Conservation (phyloP, 2,113 vertebrate genomes). For the Proteles cristata region DNA sequence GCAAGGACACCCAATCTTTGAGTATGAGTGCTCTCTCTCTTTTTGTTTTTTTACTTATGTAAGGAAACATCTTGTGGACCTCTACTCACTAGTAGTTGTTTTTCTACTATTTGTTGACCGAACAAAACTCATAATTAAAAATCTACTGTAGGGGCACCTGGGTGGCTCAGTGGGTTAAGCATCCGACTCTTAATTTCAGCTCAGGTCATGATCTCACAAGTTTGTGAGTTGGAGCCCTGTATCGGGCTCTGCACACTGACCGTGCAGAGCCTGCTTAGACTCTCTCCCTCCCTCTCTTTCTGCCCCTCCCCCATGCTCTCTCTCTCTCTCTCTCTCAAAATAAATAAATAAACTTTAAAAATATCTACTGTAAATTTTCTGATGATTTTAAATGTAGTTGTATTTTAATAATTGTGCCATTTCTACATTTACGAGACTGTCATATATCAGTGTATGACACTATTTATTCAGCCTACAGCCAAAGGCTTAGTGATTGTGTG, state of each 20-base stretch:
- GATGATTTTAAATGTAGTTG: background rate
- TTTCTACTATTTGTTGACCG: background rate
- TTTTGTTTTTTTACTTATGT: background rate
- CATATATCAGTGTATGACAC: background rate
- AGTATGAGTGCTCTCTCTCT: background rate
- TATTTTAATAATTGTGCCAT: background rate
- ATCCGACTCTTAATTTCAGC: no score
- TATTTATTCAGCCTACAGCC: background rate
- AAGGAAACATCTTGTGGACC: background rate
- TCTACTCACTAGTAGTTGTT: background rate
- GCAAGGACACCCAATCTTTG: background rate
- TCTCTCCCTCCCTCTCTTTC: no score
- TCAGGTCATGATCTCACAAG: no score
- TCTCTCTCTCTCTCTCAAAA: no score
- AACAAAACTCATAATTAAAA: background rate
- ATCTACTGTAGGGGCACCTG: background rate
- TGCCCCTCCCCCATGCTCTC: no score
- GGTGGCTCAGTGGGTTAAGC: no score
- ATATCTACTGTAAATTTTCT: background rate
- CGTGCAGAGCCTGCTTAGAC: no score
- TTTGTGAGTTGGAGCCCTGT: no score
- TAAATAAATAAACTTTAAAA: background rate
- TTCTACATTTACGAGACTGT: background rate
- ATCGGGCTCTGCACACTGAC: no score
- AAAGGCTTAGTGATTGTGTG: background rate